Percentiles rank a stretch among this genome's conserved stretches.
Conservation (phyloP, 1,140 invertebrate genomes). For the Acromyrmex echinatior region DNA sequence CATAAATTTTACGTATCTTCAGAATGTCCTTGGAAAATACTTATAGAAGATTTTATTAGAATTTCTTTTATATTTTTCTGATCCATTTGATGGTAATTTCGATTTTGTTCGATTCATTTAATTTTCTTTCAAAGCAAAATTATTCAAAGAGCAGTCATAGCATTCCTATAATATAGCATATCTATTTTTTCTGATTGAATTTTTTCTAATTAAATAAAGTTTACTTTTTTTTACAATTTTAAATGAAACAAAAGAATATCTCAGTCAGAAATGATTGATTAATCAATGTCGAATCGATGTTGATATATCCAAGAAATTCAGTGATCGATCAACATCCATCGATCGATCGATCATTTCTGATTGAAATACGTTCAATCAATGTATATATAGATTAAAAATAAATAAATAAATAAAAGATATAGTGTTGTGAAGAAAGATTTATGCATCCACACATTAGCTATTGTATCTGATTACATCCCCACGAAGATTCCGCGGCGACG, state of each 20-base stretch:
- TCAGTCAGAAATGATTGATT: too few relatives aligned
- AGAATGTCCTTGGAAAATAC: neutral
- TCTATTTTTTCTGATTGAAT: neutral
- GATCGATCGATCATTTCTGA: too few relatives aligned
- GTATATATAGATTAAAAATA: neutral
- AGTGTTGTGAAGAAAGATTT: neutral
- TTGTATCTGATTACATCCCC: constrained; percentile 6
- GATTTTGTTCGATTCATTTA: neutral
- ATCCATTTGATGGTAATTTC: neutral
- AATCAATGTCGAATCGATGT: too few relatives aligned
- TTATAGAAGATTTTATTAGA: too few relatives aligned
- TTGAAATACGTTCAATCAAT: neutral
- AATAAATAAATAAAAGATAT: neutral
- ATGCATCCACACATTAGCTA: neutral
- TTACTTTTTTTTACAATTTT: neutral
- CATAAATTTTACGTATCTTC: neutral
- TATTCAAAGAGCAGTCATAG: neutral
- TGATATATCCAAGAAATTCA: too few relatives aligned
- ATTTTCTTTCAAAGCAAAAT: neutral
- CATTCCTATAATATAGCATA: neutral
- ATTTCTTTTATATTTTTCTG: neutral
- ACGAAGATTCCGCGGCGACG: constrained; percentile 27
- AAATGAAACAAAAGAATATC: neutral
- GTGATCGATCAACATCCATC: too few relatives aligned
- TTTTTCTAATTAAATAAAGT: neutral